These are phyloP conservation scores for Macropis europaea DNA, from an alignment of 2,888 invertebrate genomes.

Conservation along the genomic window DNA sequence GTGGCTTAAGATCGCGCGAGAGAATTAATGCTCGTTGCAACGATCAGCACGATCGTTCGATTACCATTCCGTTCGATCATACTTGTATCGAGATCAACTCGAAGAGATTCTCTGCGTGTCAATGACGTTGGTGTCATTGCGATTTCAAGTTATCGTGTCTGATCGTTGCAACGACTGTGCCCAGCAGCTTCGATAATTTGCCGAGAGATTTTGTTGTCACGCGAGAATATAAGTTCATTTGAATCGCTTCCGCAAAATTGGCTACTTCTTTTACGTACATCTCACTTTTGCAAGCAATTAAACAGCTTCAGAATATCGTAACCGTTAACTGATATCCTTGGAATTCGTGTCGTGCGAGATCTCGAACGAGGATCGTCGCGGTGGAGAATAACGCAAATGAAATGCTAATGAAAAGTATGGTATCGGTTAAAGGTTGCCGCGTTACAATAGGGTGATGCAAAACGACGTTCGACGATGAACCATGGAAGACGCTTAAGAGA, in stretches of 20 bases:
- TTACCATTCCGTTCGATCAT: no score
- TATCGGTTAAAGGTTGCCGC: slow-evolving; percentile 38
- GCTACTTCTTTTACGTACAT: slow-evolving; percentile 40
- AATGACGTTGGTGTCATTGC: no score
- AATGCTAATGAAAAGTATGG: not conserved
- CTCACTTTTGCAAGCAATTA: slow-evolving; percentile 27
- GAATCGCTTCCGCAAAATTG: slow-evolving; percentile 22
- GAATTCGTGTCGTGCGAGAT: no score
- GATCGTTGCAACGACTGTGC: slow-evolving; percentile 38
- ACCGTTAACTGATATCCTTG: slow-evolving; percentile 34
- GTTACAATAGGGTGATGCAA: slow-evolving; percentile 14
- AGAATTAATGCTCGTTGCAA: slow-evolving; percentile 15
- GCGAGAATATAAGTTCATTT: not conserved
- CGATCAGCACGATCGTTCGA: slow-evolving; percentile 15
- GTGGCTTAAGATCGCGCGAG: not conserved
- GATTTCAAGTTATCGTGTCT: no score
- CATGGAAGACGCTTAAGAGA: no score
- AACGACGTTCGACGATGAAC: not conserved
- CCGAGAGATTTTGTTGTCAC: not conserved
- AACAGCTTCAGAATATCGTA: slow-evolving; percentile 6
- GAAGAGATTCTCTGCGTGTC: not conserved
- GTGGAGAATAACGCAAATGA: not conserved
- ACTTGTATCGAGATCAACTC: no score
- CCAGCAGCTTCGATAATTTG: slow-evolving; percentile 23
- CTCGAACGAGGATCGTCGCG: not conserved